Conservation (phyloP, 2,888 invertebrate species). For the Auanema freiburgensis region DNA sequence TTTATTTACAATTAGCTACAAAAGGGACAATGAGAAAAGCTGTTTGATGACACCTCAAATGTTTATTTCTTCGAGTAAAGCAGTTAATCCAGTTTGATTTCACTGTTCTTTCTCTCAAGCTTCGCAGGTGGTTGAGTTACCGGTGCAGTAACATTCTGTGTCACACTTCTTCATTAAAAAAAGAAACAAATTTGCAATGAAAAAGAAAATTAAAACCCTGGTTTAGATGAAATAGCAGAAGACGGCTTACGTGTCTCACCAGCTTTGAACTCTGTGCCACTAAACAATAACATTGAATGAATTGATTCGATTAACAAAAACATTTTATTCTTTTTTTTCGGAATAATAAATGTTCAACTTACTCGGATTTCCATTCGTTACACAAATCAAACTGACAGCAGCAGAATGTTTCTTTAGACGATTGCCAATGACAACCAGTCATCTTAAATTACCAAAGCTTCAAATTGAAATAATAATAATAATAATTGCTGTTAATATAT, state of each 20-base stretch:
- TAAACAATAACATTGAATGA: constrained; percentile 13
- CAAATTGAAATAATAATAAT: not conserved
- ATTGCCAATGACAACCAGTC: constrained; percentile 41
- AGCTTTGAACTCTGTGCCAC: constrained; percentile 37
- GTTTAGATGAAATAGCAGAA: no score
- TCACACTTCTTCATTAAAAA: no score
- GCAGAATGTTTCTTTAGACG: constrained; percentile 32
- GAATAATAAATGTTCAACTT: constrained; percentile 8
- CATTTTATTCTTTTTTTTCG: not conserved
- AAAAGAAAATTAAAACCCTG: no score
- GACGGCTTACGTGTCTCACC: constrained; percentile 23
- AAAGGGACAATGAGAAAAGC: no score
- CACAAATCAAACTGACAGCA: constrained; percentile 46
- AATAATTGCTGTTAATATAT: not conserved
- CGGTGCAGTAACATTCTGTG: no score
- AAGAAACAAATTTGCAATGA: no score
- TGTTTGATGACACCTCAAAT: no score
- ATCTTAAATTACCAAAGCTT: constrained; percentile 21
- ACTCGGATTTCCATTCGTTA: constrained; percentile 47
- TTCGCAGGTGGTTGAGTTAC: no score
- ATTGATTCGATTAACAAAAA: not conserved
- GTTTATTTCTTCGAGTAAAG: no score
- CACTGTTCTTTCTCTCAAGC: no score
- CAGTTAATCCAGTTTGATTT: no score
- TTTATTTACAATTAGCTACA: no score